These are phyloP conservation scores for Tauraco erythrolophus DNA, from an alignment of 2,113 vertebrate species.

Conservation along the genomic window DNA sequence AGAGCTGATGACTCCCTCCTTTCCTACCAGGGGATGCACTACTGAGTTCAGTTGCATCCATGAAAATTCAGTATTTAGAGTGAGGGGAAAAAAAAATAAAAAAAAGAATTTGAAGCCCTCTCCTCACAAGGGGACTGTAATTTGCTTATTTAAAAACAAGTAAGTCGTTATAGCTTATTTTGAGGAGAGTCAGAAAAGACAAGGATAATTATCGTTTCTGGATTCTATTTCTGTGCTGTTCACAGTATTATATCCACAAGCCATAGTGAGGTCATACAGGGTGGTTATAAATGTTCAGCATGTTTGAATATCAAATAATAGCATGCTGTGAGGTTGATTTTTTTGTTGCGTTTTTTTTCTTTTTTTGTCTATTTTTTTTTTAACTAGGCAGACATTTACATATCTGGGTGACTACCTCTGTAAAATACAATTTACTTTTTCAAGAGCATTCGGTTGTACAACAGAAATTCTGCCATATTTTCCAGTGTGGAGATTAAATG, in stretches of 20 bases:
- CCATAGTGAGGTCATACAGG: not conserved
- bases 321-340: too few relatives aligned
- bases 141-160: not conserved
- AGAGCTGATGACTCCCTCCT: not conserved
- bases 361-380: not conserved
- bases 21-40: not conserved
- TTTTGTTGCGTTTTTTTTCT: too few relatives aligned
- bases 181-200: not conserved
- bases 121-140: not conserved
- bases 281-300: not conserved
- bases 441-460: not conserved
- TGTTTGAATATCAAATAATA: not conserved
- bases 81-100: accelerated
- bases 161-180: not conserved
- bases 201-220: not conserved
- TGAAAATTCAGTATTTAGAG: not conserved
- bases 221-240: not conserved
- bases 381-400: not conserved
- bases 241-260: not conserved
- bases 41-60: not conserved
- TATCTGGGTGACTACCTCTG: not conserved
- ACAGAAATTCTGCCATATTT: not conserved
- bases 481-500: not conserved
- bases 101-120: not conserved
- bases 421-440: not conserved